Evolutionary conservation across 2,888 invertebrate genomes (phyloP).

Genomic region (Pandemis heparana): DNA sequence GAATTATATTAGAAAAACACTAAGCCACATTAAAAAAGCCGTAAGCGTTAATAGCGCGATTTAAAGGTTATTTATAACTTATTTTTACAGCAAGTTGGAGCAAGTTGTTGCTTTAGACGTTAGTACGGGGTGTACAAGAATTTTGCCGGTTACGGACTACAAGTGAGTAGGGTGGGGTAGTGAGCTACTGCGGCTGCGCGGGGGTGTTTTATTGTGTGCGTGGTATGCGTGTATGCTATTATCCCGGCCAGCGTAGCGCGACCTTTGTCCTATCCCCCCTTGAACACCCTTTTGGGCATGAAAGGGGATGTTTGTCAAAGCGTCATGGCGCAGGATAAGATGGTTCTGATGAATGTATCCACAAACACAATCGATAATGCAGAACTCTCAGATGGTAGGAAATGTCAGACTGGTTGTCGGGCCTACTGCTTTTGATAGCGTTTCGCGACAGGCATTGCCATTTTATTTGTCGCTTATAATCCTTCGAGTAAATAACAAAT

Average conservation of each 20-base stretch:
- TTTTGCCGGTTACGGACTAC: constrained; percentile 77
- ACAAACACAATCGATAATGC: constrained; percentile 83
- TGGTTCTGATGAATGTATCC: constrained; percentile 66
- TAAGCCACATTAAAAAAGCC: constrained; percentile 67
- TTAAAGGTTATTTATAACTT: constrained; percentile 47
- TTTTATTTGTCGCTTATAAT: constrained; percentile 31
- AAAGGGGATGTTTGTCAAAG: constrained; percentile 57
- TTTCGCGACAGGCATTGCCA: constrained; percentile 56
- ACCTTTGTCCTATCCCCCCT: constrained; percentile 59
- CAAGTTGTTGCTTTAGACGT: constrained; percentile 78
- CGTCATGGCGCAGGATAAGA: constrained; percentile 55
- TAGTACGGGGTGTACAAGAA: constrained; percentile 77
- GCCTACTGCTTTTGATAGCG: constrained; percentile 61
- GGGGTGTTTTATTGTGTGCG: constrained; percentile 67
- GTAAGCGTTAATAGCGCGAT: constrained; percentile 50
- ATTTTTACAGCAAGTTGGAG: constrained; percentile 56
- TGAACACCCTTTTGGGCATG: constrained; percentile 25
- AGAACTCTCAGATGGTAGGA: constrained; percentile 72
- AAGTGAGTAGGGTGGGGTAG: constrained; percentile 79
- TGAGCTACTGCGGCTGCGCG: constrained; percentile 73
- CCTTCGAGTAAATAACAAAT: background rate
- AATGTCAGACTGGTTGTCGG: constrained; percentile 80
- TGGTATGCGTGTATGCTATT: constrained; percentile 69
- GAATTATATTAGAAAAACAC: constrained; percentile 57
- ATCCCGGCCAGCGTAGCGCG: constrained; percentile 59